Percentiles rank a stretch among this genome's conserved stretches.
phyloP scores from a whole-genome alignment of 2,797 vertebrate genomes.

The Sardinella longiceps region DNA sequence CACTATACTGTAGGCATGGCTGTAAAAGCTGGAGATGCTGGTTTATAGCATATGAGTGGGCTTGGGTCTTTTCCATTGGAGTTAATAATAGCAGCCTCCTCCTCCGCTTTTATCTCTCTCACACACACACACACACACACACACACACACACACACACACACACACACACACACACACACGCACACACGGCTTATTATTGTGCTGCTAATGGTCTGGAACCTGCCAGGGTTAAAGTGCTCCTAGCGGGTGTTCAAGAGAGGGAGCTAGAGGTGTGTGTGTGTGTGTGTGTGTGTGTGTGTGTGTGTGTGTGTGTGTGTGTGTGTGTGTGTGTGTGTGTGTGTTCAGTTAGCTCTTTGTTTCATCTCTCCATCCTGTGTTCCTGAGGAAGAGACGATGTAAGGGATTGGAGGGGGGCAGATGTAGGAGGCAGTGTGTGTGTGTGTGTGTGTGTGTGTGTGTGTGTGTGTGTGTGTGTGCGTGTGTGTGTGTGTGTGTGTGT shows the following conservation, averaged over 20 bases:
- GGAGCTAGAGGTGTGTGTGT: background rate
- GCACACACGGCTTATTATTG: no score
- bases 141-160: no score
- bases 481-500: background rate
- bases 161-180: no score
- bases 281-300: background rate
- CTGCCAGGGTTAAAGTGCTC: background rate
- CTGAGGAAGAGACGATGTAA: background rate
- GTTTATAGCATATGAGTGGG: background rate
- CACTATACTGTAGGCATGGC: no score
- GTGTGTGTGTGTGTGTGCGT: no score
- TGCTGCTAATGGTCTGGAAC: background rate
- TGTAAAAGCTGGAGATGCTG: background rate
- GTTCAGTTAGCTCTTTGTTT: background rate
- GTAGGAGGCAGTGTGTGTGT: background rate
- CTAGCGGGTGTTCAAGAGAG: background rate
- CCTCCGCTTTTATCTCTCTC: no score
- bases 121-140: no score
- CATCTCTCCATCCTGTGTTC: conserved; percentile 15
- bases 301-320: background rate
- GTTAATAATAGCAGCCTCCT: no score
- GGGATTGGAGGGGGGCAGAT: background rate
- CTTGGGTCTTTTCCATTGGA: no score
- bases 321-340: background rate
- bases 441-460: no score